phyloP scores from a whole-genome alignment of 2,888 invertebrate species.

The Drosophila sordidapex region DNA sequence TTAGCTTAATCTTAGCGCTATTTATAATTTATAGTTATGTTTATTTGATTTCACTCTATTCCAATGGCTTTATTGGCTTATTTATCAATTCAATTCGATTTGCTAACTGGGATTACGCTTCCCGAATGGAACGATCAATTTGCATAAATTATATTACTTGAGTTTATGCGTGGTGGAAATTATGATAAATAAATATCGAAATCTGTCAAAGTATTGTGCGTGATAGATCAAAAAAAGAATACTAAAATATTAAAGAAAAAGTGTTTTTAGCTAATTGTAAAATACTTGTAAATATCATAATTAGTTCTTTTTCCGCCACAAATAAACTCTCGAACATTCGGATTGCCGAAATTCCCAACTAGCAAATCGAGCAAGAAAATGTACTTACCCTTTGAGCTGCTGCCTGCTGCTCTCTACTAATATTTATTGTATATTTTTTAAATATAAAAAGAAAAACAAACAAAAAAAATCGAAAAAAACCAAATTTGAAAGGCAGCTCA shows the following conservation, averaged over 20 bases:
- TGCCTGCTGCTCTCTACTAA: slow-evolving; percentile 63
- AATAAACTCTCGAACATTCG: slow-evolving; percentile 3
- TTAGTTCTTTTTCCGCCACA: not conserved
- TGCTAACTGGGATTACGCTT: slow-evolving; percentile 11
- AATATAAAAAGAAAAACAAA: slow-evolving; percentile 2
- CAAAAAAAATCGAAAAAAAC: slow-evolving; percentile 42
- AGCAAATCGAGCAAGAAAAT: slow-evolving; percentile 26
- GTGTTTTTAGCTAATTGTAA: not conserved
- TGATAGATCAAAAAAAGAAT: slow-evolving; percentile 3
- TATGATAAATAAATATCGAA: not conserved
- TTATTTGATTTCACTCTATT: slow-evolving; percentile 46
- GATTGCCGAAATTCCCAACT: not conserved
- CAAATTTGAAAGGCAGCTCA: slow-evolving; percentile 70
- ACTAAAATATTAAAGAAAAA: not conserved
- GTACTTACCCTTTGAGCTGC: slow-evolving; percentile 68
- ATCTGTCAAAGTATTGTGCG: slow-evolving; percentile 11
- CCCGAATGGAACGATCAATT: slow-evolving; percentile 1
- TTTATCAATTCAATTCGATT: slow-evolving; percentile 27
- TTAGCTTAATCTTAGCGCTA: slow-evolving; percentile 66
- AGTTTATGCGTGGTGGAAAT: slow-evolving; percentile 11
- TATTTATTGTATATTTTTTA: slow-evolving; percentile 70
- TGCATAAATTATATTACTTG: slow-evolving; percentile 6
- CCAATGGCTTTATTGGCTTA: slow-evolving; percentile 27
- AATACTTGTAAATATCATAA: not conserved
- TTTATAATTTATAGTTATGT: slow-evolving; percentile 60